A percentile compares a stretch with the other conserved stretches of the same genome.
Conservation (phyloP, 2,113 vertebrate species). For the Eclectus roratus region DNA sequence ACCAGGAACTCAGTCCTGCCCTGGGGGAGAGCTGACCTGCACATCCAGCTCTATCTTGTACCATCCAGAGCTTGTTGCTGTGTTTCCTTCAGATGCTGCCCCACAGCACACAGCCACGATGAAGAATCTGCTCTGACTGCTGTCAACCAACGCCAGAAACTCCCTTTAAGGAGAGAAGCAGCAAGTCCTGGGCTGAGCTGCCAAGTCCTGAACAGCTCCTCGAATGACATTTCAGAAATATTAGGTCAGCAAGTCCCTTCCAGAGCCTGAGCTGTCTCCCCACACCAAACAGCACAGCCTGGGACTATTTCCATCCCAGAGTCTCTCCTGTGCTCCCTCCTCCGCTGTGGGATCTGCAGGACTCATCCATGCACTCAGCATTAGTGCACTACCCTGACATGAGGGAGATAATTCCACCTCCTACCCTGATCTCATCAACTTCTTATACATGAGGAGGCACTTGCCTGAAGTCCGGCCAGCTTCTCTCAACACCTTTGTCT, state of each 20-base stretch:
- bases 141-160: background rate
- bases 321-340: background rate
- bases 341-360: background rate
- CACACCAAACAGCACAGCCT: background rate
- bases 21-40: background rate
- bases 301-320: background rate
- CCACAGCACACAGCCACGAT: background rate
- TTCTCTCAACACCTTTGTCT: background rate
- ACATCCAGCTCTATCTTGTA: background rate
- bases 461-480: background rate
- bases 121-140: background rate
- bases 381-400: background rate
- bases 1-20: background rate
- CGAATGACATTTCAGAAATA: background rate
- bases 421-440: background rate
- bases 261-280: background rate
- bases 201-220: constrained; percentile 10
- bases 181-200: background rate
- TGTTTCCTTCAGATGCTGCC: background rate
- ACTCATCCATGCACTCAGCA: background rate
- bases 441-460: fast-evolving
- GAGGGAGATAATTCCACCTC: background rate
- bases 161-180: constrained; percentile 23
- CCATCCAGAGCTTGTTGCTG: background rate
- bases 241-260: background rate